Evolutionary conservation across 1,140 invertebrate species (phyloP).

Genomic region (Sycophila sp.): DNA sequence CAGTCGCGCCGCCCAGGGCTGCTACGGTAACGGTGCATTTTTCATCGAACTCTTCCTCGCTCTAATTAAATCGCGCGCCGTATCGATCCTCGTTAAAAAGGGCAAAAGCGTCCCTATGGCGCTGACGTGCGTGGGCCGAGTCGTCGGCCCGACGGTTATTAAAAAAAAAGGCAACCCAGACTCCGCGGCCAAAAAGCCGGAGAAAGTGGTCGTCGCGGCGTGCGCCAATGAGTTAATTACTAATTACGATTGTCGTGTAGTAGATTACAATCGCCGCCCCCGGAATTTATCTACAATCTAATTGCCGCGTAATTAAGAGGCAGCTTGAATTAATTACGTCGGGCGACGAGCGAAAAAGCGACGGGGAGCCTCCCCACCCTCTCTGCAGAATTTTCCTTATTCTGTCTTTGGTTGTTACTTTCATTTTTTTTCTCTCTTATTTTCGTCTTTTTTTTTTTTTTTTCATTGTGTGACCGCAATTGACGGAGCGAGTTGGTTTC

Average conservation of each 20-base stretch:
- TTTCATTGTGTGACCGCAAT: too few species aligned
- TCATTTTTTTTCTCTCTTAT: not conserved
- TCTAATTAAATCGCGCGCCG: not conserved
- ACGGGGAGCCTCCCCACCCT: not conserved
- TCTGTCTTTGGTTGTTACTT: too few species aligned
- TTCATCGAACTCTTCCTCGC: not conserved
- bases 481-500: too few species aligned
- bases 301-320: slow-evolving; percentile 36
- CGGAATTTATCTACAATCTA: slow-evolving; percentile 34
- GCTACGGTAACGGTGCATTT: not conserved
- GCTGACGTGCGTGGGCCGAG: too few species aligned
- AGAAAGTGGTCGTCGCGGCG: slow-evolving; percentile 9
- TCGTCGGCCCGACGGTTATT: too few species aligned
- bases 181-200: too few species aligned
- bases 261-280: slow-evolving; percentile 22
- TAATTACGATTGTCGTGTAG: slow-evolving; percentile 36
- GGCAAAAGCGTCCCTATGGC: too few species aligned
- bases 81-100: too few species aligned
- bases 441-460: not conserved
- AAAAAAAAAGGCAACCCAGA: too few species aligned
- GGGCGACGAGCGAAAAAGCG: slow-evolving; percentile 8
- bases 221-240: slow-evolving; percentile 24
- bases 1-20: not conserved
- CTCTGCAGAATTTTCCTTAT: not conserved
- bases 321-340: slow-evolving; percentile 35